Conservation (phyloP, 2,888 invertebrate genomes). For the Aphidoletes aphidimyza region DNA sequence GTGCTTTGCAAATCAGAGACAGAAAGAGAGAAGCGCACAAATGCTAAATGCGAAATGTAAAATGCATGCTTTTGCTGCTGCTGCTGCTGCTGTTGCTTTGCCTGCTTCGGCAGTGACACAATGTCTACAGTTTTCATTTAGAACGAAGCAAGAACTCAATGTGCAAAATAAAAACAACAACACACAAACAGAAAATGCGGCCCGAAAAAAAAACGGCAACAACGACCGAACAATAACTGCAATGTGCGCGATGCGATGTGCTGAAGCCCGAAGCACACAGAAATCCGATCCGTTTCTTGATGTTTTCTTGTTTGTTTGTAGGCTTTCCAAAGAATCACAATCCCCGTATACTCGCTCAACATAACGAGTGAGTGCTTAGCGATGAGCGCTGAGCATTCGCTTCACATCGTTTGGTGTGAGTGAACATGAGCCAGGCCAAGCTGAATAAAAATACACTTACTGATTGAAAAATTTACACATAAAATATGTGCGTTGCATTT, state of each 20-base stretch:
- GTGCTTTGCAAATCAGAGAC: background rate
- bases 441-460: background rate
- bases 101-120: background rate
- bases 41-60: background rate
- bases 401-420: conserved; percentile 51
- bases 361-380: background rate
- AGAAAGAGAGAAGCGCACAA: background rate
- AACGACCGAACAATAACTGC: background rate
- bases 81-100: background rate
- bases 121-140: conserved; percentile 25
- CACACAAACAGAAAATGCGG: background rate
- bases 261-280: background rate
- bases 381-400: too few relatives aligned
- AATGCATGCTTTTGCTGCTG: background rate
- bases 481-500: conserved; percentile 51
- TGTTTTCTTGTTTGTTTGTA: background rate
- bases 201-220: background rate
- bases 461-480: conserved; percentile 51
- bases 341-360: too few relatives aligned
- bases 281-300: conserved; percentile 30
- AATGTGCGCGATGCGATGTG: background rate
- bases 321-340: conserved; percentile 34
- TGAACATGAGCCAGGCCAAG: conserved; percentile 46
- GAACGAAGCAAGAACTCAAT: background rate
- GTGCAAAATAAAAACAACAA: background rate